phyloP scores from a whole-genome alignment of 2,888 invertebrate species.

The Agrotis ipsilon region DNA sequence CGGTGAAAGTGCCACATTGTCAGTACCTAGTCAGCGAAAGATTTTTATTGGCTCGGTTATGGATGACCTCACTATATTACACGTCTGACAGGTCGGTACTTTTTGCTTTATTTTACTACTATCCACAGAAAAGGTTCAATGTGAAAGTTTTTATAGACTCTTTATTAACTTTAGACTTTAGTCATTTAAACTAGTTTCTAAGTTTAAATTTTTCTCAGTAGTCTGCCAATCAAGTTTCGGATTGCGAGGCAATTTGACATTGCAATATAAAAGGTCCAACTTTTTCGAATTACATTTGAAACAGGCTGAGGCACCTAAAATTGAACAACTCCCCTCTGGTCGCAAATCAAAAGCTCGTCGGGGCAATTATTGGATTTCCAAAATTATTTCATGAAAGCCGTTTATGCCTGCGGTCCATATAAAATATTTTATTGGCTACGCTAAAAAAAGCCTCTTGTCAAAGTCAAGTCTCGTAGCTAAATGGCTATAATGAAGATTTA shows the following conservation, averaged over 20 bases:
- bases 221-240: conserved; percentile 40
- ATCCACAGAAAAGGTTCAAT: conserved; percentile 14
- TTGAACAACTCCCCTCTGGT: conserved; percentile 60
- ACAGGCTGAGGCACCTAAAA: conserved; percentile 57
- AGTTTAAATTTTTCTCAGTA: conserved; percentile 34
- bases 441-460: conserved; percentile 37
- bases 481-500: conserved; percentile 38
- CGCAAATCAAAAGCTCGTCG: conserved; percentile 71
- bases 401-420: conserved; percentile 46
- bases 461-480: conserved; percentile 15
- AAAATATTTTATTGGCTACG: conserved; percentile 49
- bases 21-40: conserved; percentile 54
- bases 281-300: conserved; percentile 54
- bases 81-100: conserved; percentile 19
- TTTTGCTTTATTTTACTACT: conserved; percentile 29
- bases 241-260: conserved; percentile 45
- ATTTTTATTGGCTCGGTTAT: conserved; percentile 50
- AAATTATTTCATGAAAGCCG: conserved; percentile 66
- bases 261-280: conserved; percentile 45
- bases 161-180: conserved; percentile 24
- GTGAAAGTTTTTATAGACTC: conserved; percentile 10
- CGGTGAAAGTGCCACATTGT: conserved; percentile 55
- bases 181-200: conserved; percentile 36
- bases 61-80: conserved; percentile 47
- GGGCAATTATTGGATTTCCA: conserved; percentile 73